Percentiles rank a stretch among this genome's conserved stretches.
These are phyloP conservation scores for Balearica regulorum DNA, from an alignment of 2,797 vertebrate species.

Conservation along the genomic window DNA sequence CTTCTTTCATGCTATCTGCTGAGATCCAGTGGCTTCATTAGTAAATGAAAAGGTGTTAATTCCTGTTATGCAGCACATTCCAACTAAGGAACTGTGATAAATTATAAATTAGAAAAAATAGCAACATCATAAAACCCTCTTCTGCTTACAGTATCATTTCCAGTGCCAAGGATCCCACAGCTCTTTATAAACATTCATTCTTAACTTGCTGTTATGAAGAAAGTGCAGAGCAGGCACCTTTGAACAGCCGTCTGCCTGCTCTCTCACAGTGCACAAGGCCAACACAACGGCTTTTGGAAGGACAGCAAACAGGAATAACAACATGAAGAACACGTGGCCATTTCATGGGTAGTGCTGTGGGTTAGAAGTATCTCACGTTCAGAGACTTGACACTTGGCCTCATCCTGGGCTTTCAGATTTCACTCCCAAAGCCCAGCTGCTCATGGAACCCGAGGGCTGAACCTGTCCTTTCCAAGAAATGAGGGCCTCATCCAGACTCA, in stretches of 20 bases:
- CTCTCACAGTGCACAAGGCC: neutral
- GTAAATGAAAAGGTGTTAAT: neutral
- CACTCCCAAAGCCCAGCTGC: neutral
- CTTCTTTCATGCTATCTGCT: neutral
- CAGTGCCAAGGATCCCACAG: neutral
- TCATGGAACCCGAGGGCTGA: neutral
- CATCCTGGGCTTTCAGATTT: neutral
- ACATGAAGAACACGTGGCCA: neutral
- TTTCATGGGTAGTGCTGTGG: neutral
- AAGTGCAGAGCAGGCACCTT: neutral
- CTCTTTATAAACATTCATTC: slow-evolving; percentile 20
- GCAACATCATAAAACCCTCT: neutral
- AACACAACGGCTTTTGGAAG: neutral
- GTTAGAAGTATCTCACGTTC: neutral
- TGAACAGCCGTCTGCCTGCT: neutral
- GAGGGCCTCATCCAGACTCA: neutral
- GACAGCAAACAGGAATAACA: neutral
- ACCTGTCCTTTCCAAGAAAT: neutral
- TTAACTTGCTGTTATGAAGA: neutral
- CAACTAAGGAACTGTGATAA: neutral
- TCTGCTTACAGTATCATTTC: neutral
- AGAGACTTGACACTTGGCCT: neutral
- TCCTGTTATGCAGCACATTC: neutral
- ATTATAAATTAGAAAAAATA: neutral
- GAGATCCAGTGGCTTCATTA: neutral